phyloP scores from a whole-genome alignment of 2,113 vertebrate genomes.

The Eptatretus burgeri region DNA sequence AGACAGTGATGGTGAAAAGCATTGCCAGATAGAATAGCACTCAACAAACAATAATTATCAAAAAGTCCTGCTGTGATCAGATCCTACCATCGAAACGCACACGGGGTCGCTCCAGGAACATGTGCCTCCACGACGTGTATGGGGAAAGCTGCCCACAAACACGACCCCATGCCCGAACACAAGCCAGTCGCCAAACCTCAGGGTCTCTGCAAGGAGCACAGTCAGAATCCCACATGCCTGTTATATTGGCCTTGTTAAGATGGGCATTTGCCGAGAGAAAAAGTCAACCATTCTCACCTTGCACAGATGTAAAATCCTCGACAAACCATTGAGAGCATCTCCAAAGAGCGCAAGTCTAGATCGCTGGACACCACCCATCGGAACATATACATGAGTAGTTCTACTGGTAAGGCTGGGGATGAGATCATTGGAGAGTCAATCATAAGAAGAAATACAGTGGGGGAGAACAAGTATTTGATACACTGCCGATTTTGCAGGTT shows the following conservation, averaged over 20 bases:
- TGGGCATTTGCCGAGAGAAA: too few species aligned
- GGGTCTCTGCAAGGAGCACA: conserved; percentile 31
- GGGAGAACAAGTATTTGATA: too few species aligned
- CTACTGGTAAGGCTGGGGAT: conserved; percentile 40
- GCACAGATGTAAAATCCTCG: conserved; percentile 90
- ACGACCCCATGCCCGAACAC: conserved; percentile 70
- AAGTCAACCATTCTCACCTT: conserved; percentile 22
- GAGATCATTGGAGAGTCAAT: not conserved
- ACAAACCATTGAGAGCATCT: conserved; percentile 71
- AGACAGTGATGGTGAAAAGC: too few species aligned
- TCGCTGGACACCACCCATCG: conserved; percentile 93
- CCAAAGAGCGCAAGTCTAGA: conserved; percentile 62
- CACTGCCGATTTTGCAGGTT: too few species aligned
- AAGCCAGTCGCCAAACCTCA: conserved; percentile 80
- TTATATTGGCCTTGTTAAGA: too few species aligned
- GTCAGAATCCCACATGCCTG: too few species aligned
- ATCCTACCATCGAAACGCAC: conserved; percentile 66
- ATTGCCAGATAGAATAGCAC: too few species aligned
- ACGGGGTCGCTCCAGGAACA: conserved; percentile 71
- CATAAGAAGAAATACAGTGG: too few species aligned
- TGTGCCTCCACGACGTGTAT: conserved; percentile 69
- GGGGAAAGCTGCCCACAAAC: conserved; percentile 48
- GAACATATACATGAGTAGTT: conserved; percentile 91
- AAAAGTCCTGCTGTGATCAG: too few species aligned
- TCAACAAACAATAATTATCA: too few species aligned